A percentile compares a stretch with the other conserved stretches of the same genome.
phyloP scores from a whole-genome alignment of 2,888 invertebrate species.

The Aphrophora alni region DNA sequence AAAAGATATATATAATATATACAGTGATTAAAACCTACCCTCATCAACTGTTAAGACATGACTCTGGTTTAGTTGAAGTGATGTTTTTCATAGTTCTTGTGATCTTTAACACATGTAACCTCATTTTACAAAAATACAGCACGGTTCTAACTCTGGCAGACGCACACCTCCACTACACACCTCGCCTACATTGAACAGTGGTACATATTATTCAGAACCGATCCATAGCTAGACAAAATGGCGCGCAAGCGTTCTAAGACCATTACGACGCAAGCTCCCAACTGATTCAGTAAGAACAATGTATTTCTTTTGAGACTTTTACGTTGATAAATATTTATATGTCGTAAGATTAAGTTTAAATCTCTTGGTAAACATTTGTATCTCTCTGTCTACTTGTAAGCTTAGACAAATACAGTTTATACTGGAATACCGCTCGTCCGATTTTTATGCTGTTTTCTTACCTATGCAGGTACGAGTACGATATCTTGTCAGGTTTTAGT shows the following conservation, averaged over 20 bases:
- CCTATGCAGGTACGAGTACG: too few relatives aligned
- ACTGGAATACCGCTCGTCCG: too few relatives aligned
- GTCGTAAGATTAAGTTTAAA: too few relatives aligned
- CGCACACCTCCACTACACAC: not conserved
- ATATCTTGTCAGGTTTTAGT: too few relatives aligned
- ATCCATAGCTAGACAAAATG: constrained; percentile 5
- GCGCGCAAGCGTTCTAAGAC: not conserved
- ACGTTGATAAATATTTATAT: too few relatives aligned
- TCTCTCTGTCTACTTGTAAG: too few relatives aligned
- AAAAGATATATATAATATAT: too few relatives aligned
- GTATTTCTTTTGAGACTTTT: too few relatives aligned
- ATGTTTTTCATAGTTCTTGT: not conserved
- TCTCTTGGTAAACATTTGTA: too few relatives aligned
- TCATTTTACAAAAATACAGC: not conserved
- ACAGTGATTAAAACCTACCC: not conserved
- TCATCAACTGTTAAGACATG: not conserved
- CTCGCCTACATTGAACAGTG: not conserved
- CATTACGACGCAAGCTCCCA: not conserved
- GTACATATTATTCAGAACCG: not conserved
- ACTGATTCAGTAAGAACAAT: too few relatives aligned
- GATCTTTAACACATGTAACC: not conserved
- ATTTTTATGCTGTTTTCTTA: too few relatives aligned
- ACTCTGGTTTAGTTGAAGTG: not conserved
- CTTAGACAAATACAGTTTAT: too few relatives aligned
- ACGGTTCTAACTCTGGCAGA: not conserved